A percentile compares a stretch with the other conserved stretches of the same genome.
phyloP scores from a whole-genome alignment of 2,113 vertebrate genomes.

The Dryoscopus gambensis region DNA sequence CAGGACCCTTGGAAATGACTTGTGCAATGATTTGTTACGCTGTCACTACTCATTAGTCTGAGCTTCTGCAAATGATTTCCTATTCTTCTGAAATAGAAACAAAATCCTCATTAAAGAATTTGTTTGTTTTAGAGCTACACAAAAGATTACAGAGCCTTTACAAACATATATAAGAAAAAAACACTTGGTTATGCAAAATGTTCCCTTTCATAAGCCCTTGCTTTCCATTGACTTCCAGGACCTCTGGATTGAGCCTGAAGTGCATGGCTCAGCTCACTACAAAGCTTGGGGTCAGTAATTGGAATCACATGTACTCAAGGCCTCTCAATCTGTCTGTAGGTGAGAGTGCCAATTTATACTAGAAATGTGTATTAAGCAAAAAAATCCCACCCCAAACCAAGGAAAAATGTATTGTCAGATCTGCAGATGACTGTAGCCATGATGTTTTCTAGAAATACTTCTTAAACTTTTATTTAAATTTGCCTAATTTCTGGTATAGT shows the following conservation, averaged over 20 bases:
- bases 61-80: constrained; percentile 45
- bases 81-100: constrained; percentile 40
- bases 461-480: not conserved
- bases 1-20: constrained; percentile 17
- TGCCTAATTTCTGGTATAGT: not conserved
- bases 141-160: constrained; percentile 35
- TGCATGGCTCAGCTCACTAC: constrained; percentile 1
- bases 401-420: not conserved
- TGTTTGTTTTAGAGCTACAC: constrained; percentile 52
- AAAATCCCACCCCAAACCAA: not conserved
- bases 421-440: not conserved
- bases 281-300: constrained; percentile 32
- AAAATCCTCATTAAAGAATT: constrained; percentile 44
- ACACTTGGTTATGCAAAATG: constrained; percentile 13
- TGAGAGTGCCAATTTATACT: constrained; percentile 11
- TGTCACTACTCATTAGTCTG: constrained; percentile 52
- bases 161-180: constrained; percentile 44
- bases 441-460: not conserved
- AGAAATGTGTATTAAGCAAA: not conserved
- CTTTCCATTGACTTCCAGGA: constrained; percentile 20
- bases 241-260: not conserved
- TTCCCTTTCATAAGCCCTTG: not conserved
- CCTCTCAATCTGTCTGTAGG: not conserved
- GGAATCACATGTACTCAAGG: not conserved
- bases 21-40: not conserved